A percentile compares a stretch with the other conserved stretches of the same genome.
These are phyloP conservation scores for Listronotus bonariensis DNA, from an alignment of 1,140 invertebrate species.

Conservation along the genomic window DNA sequence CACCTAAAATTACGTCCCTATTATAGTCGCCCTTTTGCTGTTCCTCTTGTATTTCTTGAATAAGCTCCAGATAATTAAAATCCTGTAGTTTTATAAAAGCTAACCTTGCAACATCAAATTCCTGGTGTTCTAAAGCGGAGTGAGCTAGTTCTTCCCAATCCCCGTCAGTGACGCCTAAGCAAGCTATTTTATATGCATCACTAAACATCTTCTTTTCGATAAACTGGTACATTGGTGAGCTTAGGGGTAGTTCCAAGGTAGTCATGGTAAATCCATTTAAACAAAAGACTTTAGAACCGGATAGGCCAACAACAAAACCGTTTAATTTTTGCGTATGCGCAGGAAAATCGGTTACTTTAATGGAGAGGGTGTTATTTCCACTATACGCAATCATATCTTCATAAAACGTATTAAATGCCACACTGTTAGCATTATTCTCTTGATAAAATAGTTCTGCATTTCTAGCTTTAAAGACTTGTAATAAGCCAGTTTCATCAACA, in stretches of 20 bases:
- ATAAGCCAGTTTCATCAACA: constrained; percentile 87
- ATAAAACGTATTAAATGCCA: constrained; percentile 93
- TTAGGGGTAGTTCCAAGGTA: constrained; percentile 84
- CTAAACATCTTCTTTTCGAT: constrained; percentile 87
- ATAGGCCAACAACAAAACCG: constrained; percentile 95
- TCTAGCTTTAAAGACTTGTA: constrained; percentile 80
- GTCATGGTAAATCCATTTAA: constrained; percentile 88
- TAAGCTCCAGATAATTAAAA: constrained; percentile 75
- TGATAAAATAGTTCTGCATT: constrained; percentile 54
- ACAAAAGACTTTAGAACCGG: constrained; percentile 93
- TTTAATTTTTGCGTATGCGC: constrained; percentile 88
- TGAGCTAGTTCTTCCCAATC: constrained; percentile 92
- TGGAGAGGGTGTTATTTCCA: constrained; percentile 78
- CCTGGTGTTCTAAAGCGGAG: constrained; percentile 81
- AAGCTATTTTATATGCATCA: constrained; percentile 94
- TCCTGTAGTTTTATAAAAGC: constrained; percentile 85
- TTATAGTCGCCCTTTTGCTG: constrained; percentile 61
- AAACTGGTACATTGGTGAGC: constrained; percentile 94
- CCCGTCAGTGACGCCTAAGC: constrained; percentile 84
- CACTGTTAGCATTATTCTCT: constrained; percentile 91
- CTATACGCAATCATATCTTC: constrained; percentile 96
- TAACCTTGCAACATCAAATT: constrained; percentile 85
- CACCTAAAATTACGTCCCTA: constrained; percentile 77
- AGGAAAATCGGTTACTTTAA: constrained; percentile 85
- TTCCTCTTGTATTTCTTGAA: constrained; percentile 71